Percentiles rank a stretch among this genome's conserved stretches.
These are phyloP conservation scores for Andrena minutula DNA, from an alignment of 2,888 invertebrate genomes.

Conservation along the genomic window DNA sequence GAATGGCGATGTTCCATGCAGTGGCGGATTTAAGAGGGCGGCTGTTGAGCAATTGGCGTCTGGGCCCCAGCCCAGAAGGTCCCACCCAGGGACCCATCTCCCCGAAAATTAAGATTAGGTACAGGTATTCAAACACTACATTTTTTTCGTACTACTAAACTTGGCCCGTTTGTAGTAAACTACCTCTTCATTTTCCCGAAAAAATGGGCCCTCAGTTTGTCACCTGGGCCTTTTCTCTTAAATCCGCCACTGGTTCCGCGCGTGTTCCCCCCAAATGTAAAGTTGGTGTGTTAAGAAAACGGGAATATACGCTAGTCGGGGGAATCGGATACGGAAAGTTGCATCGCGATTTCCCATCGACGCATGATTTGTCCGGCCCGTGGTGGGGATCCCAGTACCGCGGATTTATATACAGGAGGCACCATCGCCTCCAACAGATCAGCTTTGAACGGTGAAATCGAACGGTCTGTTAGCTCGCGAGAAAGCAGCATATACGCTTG, in stretches of 20 bases:
- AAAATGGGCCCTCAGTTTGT: too few relatives aligned
- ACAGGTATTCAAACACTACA: too few relatives aligned
- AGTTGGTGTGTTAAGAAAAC: conserved; percentile 22
- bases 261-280: conserved; percentile 15
- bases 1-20: neutral
- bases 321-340: conserved; percentile 46
- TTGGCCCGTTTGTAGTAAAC: too few relatives aligned
- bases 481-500: neutral
- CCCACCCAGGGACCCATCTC: too few relatives aligned
- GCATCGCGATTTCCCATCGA: conserved; percentile 59
- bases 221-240: too few relatives aligned
- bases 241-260: neutral
- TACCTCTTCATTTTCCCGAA: too few relatives aligned
- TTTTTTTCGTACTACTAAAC: too few relatives aligned
- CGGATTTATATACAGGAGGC: conserved; percentile 66
- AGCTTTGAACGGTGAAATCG: conserved; percentile 43
- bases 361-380: conserved; percentile 12
- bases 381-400: conserved; percentile 62
- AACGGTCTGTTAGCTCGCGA: neutral
- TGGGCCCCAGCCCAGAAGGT: too few relatives aligned
- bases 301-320: neutral
- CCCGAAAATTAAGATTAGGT: too few relatives aligned
- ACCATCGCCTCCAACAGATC: conserved; percentile 45
- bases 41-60: too few relatives aligned
- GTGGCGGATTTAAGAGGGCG: too few relatives aligned